phyloP scores from a whole-genome alignment of 2,797 vertebrate genomes.

The Rhinichthys osculus region DNA sequence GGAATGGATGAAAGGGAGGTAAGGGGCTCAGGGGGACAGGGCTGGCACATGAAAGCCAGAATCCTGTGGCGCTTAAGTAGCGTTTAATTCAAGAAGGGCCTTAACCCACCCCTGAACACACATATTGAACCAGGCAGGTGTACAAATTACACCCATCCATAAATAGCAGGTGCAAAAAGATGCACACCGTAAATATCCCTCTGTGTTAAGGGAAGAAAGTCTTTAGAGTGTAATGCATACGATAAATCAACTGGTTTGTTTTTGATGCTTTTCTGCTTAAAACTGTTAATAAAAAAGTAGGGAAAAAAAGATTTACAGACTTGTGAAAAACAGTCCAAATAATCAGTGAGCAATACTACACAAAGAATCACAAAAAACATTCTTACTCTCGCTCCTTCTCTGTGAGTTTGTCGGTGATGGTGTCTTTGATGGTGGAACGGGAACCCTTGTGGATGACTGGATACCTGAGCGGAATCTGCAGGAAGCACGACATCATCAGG shows the following conservation, averaged over 20 bases:
- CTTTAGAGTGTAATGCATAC: not conserved
- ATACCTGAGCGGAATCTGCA: conserved; percentile 97
- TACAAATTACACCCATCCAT: conserved; percentile 21
- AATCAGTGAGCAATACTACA: not conserved
- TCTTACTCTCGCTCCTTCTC: conserved; percentile 99
- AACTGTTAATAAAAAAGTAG: not conserved
- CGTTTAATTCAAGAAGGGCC: conserved; percentile 43
- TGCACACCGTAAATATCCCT: conserved; percentile 15
- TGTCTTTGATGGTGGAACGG: conserved; percentile 95
- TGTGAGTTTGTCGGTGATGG: conserved; percentile 95
- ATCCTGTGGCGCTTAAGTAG: conserved; percentile 42
- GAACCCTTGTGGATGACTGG: conserved; percentile 97
- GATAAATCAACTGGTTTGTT: conserved; percentile 12
- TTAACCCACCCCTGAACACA: conserved; percentile 13
- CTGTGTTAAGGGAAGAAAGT: not conserved
- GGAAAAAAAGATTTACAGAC: not conserved
- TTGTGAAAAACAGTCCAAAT: not conserved
- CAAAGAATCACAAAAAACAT: not conserved
- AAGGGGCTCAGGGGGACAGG: conserved; percentile 11
- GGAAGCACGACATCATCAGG: conserved; percentile 97
- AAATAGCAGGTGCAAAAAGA: conserved; percentile 10
- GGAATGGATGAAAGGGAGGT: conserved; percentile 37
- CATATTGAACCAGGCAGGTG: conserved; percentile 43
- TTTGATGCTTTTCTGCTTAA: not conserved
- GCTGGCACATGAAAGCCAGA: conserved; percentile 54